Evolutionary conservation across 1,140 invertebrate genomes (phyloP).

Genomic region (Homarus americanus): DNA sequence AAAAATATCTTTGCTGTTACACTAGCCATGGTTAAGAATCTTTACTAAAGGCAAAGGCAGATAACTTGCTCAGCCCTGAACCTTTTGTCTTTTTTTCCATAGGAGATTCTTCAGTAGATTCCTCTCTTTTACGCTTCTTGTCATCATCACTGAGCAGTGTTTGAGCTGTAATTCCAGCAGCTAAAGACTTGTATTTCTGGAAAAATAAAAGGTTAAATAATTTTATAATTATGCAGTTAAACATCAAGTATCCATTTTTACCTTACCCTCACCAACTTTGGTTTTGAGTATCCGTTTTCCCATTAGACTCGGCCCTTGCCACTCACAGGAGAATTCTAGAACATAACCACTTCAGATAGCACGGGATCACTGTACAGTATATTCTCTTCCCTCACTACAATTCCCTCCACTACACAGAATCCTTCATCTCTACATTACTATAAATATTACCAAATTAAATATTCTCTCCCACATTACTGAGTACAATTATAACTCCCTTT

Average conservation of each 20-base stretch:
- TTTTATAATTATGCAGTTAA: not conserved
- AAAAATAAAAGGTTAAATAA: not conserved
- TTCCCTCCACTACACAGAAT: not conserved
- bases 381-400: not conserved
- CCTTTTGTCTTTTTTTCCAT: conserved; percentile 37
- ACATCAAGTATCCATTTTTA: too few species aligned
- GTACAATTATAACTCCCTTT: not conserved
- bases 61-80: conserved; percentile 52
- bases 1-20: not conserved
- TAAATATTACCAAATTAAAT: too few species aligned
- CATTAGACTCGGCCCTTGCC: too few species aligned
- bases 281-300: too few species aligned
- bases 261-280: too few species aligned
- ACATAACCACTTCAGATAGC: not conserved
- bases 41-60: conserved; percentile 64
- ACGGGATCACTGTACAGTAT: not conserved
- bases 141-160: not conserved
- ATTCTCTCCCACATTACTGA: not conserved
- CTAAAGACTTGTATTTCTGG: conserved; percentile 69
- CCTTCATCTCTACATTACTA: not conserved
- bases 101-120: conserved; percentile 6
- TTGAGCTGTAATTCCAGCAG: not conserved
- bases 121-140: conserved; percentile 41
- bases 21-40: not conserved
- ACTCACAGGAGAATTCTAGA: too few species aligned